These are phyloP conservation scores for Amphiprion clarkii DNA, from an alignment of 2,797 vertebrate genomes.

Conservation along the genomic window DNA sequence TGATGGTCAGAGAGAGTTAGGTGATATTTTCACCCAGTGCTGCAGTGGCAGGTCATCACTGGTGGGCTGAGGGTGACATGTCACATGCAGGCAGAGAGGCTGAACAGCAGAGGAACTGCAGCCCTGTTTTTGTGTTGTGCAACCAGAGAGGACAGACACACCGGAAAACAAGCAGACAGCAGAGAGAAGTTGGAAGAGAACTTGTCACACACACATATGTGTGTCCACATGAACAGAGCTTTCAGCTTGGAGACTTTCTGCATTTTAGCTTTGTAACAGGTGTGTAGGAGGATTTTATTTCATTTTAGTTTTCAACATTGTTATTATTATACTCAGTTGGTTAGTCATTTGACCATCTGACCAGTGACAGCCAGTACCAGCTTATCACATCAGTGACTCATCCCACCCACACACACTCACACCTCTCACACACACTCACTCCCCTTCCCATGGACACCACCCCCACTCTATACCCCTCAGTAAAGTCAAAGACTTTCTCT, in stretches of 20 bases:
- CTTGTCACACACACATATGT: background rate
- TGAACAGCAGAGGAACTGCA: constrained; percentile 61
- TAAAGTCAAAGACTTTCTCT: constrained; percentile 78
- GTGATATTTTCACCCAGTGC: constrained; percentile 43
- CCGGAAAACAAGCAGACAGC: constrained; percentile 29
- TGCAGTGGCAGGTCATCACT: constrained; percentile 4
- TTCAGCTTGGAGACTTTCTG: background rate
- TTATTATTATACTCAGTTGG: constrained; percentile 27
- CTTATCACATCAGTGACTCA: constrained; percentile 67
- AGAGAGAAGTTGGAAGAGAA: constrained; percentile 33
- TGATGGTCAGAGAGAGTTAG: constrained; percentile 36
- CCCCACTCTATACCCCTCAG: constrained; percentile 31
- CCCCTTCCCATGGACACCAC: constrained; percentile 29
- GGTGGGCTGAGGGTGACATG: constrained; percentile 36
- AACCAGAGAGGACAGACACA: constrained; percentile 43
- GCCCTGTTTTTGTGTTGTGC: constrained; percentile 46
- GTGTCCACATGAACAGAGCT: constrained; percentile 18
- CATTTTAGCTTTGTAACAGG: background rate
- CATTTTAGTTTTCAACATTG: background rate
- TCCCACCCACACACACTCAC: constrained; percentile 28
- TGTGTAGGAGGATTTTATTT: background rate
- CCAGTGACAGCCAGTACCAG: constrained; percentile 60
- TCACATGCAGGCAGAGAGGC: constrained; percentile 26
- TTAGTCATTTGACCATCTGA: constrained; percentile 60
- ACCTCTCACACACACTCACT: constrained; percentile 22